Evolutionary conservation across 2,113 vertebrate genomes (phyloP).

Genomic region (Boulengeromyrus knoepffleri): DNA sequence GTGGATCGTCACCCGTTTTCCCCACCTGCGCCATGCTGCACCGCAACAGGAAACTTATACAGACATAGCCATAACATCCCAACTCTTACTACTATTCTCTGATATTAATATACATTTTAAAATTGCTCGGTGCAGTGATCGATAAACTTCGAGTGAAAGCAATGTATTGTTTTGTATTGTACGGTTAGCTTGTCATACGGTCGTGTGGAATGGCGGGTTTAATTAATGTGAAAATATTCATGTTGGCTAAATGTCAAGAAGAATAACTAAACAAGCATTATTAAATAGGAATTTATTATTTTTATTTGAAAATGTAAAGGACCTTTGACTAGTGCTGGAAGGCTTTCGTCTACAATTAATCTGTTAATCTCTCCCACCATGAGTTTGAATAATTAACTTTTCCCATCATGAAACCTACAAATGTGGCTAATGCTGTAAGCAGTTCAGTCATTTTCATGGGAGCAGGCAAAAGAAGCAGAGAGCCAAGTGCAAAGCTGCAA

Average conservation of each 20-base stretch:
- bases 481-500: neutral
- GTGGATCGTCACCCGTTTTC: too few species aligned
- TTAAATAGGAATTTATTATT: neutral
- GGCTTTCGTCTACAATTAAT: neutral
- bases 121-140: neutral
- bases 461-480: neutral
- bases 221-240: neutral
- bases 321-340: neutral
- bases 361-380: neutral
- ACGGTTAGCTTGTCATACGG: neutral
- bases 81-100: neutral
- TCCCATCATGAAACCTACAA: neutral
- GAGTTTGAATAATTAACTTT: neutral
- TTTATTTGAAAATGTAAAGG: neutral
- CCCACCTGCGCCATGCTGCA: too few species aligned
- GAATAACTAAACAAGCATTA: neutral
- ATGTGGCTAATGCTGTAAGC: neutral
- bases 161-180: neutral
- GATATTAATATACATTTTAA: neutral
- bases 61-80: neutral
- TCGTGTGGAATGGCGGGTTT: neutral
- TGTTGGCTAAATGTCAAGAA: neutral
- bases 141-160: neutral
- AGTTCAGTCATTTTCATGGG: neutral
- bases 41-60: neutral